phyloP scores from a whole-genome alignment of 2,113 vertebrate species.

The Egretta garzetta region DNA sequence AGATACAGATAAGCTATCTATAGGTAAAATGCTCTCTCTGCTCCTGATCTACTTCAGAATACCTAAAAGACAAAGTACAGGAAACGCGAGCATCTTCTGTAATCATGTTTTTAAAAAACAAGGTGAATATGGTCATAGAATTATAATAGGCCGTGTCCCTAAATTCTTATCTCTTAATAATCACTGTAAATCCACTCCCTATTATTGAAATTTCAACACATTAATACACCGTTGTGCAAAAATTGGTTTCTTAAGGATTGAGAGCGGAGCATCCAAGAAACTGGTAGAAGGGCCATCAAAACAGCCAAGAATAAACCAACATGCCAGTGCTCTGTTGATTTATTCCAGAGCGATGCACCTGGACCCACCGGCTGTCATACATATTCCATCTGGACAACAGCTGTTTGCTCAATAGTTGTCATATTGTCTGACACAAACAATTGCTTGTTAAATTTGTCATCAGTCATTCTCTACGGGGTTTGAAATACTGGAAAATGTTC shows the following conservation, averaged over 20 bases:
- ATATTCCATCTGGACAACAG: constrained; percentile 28
- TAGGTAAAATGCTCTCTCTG: not conserved
- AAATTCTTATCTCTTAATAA: not conserved
- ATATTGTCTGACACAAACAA: constrained; percentile 31
- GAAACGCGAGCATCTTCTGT: not conserved
- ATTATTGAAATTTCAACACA: not conserved
- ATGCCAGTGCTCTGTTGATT: not conserved
- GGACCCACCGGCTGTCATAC: not conserved
- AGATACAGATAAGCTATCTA: not conserved
- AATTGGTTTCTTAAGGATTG: not conserved
- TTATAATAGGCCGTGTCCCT: not conserved
- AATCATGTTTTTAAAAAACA: not conserved
- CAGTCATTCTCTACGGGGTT: not conserved
- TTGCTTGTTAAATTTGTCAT: constrained; percentile 5
- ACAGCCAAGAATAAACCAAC: not conserved
- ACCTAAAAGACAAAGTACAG: not conserved
- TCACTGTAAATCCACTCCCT: not conserved
- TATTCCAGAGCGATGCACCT: not conserved
- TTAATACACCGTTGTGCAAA: not conserved
- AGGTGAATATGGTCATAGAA: not conserved
- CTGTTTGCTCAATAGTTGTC: not conserved
- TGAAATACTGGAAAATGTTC: not conserved
- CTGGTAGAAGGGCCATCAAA: not conserved
- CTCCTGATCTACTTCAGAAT: not conserved
- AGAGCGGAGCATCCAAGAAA: not conserved